A percentile compares a stretch with the other conserved stretches of the same genome.
These are phyloP conservation scores for Dugesia japonica DNA, from an alignment of 2,888 invertebrate genomes.

Conservation along the genomic window DNA sequence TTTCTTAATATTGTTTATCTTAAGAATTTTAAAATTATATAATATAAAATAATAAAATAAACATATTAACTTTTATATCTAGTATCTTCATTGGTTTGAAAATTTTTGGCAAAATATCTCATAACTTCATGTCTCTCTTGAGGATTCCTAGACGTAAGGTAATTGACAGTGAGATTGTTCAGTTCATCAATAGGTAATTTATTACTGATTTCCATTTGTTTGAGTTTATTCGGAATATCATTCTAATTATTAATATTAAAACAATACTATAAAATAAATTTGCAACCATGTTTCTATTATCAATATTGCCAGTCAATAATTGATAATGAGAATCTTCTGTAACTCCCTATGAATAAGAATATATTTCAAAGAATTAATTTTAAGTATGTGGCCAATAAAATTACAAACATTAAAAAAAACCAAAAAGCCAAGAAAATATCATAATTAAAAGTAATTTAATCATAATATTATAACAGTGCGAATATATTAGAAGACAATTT, in stretches of 20 bases:
- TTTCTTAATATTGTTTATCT: too few relatives aligned
- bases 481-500: too few relatives aligned
- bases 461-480: too few relatives aligned
- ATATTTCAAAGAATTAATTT: too few relatives aligned
- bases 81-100: neutral
- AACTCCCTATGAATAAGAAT: neutral
- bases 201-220: slow-evolving; percentile 16
- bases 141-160: neutral
- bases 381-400: too few relatives aligned
- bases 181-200: neutral
- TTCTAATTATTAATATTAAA: too few relatives aligned
- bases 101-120: neutral
- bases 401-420: too few relatives aligned
- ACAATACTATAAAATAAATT: too few relatives aligned
- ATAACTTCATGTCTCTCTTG: neutral
- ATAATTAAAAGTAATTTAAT: too few relatives aligned
- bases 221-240: slow-evolving; percentile 4
- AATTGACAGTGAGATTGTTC: neutral
- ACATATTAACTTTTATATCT: neutral
- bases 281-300: neutral
- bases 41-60: neutral
- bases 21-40: too few relatives aligned
- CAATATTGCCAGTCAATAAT: neutral
- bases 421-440: too few relatives aligned
- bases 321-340: neutral